Evolutionary conservation across 2,113 vertebrate species (phyloP).

Genomic region (Brachyistius frenatus): DNA sequence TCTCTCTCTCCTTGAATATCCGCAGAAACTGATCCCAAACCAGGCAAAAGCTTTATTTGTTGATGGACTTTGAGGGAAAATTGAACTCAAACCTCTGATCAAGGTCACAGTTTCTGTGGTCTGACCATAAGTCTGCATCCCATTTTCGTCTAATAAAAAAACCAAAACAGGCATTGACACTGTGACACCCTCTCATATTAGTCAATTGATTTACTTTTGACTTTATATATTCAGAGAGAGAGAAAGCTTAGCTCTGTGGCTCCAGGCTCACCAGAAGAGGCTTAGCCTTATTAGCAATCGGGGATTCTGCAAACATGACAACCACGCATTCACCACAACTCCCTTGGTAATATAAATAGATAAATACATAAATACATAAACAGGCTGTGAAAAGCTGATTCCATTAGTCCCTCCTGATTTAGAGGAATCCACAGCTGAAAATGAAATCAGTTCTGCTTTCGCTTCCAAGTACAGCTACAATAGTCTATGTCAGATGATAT

Average conservation of each 20-base stretch:
- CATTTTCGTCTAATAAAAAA: conserved; percentile 41
- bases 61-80: neutral
- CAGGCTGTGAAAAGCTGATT: conserved; percentile 72
- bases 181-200: conserved; percentile 61
- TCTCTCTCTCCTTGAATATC: neutral
- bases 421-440: conserved; percentile 56
- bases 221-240: conserved; percentile 30
- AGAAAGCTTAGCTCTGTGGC: conserved; percentile 60
- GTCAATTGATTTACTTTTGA: conserved; percentile 77
- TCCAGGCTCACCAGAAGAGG: conserved; percentile 63
- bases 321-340: conserved; percentile 57
- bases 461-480: conserved; percentile 45
- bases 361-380: conserved; percentile 83
- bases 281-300: conserved; percentile 78
- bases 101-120: neutral
- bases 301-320: conserved; percentile 73
- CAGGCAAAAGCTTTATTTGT: neutral
- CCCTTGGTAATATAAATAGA: conserved; percentile 78
- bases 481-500: conserved; percentile 66
- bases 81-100: neutral
- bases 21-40: neutral
- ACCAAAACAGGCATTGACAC: conserved; percentile 57
- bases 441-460: conserved; percentile 72
- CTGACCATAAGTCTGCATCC: neutral
- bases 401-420: conserved; percentile 70